Evolutionary conservation across 2,113 vertebrate genomes (phyloP).

Genomic region (Centropus bengalensis): DNA sequence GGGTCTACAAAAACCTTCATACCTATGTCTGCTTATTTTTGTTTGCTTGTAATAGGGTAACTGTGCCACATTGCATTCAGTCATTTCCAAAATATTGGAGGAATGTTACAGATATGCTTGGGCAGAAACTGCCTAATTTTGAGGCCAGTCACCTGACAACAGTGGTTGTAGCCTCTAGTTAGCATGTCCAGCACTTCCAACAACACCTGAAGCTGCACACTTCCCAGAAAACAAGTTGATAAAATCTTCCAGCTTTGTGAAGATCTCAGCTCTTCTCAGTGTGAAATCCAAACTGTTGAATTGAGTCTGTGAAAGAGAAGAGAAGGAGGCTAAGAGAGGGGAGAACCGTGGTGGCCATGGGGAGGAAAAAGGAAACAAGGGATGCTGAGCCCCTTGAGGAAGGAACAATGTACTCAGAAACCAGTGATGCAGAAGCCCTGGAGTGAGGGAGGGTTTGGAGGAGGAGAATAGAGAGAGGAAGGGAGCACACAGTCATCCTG

Average conservation of each 20-base stretch:
- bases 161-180: neutral
- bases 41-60: neutral
- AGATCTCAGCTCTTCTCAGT: neutral
- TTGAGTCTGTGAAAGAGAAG: neutral
- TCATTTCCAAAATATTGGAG: neutral
- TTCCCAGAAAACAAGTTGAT: neutral
- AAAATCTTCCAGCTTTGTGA: neutral
- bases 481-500: neutral
- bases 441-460: neutral
- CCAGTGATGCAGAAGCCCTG: neutral
- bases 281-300: neutral
- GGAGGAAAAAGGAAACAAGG: neutral
- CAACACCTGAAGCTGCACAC: neutral
- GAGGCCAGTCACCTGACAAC: neutral
- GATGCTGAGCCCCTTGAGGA: neutral
- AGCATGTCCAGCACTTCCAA: neutral
- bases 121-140: neutral
- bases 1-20: neutral
- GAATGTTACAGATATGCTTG: neutral
- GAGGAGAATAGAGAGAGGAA: neutral
- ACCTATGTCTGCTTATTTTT: neutral
- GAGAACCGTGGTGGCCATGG: fast-evolving
- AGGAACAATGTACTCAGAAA: neutral
- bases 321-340: neutral
- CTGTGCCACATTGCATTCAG: neutral